Conservation (phyloP, 2,888 invertebrate genomes). For the Crossocerus cetratus region DNA sequence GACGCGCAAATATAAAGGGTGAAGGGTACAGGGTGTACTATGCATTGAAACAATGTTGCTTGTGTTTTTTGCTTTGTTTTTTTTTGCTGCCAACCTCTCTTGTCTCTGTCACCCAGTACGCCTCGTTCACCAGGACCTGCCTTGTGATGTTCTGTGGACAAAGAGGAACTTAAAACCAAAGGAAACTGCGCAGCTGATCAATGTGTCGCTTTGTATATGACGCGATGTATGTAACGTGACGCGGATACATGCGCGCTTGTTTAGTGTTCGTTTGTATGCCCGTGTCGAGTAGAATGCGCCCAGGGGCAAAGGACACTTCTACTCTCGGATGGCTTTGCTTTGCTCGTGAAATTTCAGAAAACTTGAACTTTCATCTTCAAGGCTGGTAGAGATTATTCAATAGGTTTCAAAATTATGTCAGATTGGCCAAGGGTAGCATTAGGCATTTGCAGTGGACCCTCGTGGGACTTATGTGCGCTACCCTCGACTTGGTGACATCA, state of each 20-base stretch:
- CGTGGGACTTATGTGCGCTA: too few relatives aligned
- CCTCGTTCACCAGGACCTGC: constrained; percentile 96
- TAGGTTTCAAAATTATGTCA: too few relatives aligned
- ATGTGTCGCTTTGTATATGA: not conserved
- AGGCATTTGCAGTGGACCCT: too few relatives aligned
- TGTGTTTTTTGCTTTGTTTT: constrained; percentile 57
- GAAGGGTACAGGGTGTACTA: constrained; percentile 60
- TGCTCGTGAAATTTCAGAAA: too few relatives aligned
- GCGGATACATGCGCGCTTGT: not conserved
- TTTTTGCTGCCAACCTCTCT: constrained; percentile 89
- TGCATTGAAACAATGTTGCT: constrained; percentile 74
- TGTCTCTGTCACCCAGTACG: constrained; percentile 94
- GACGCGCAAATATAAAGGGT: constrained; percentile 45
- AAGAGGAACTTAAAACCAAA: constrained; percentile 75
- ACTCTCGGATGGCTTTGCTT: too few relatives aligned
- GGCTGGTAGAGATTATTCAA: too few relatives aligned
- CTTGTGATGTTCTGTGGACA: constrained; percentile 96
- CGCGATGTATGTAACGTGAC: not conserved
- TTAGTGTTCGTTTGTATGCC: not conserved
- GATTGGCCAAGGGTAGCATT: too few relatives aligned
- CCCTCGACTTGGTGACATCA: too few relatives aligned
- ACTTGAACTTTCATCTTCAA: too few relatives aligned
- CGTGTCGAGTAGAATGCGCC: too few relatives aligned
- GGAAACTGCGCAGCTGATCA: constrained; percentile 25
- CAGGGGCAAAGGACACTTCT: too few relatives aligned